Base-by-base conservation (phyloP, 64 coral and sea anemone genomes). In the Stichodactyla helianthus region DNA sequence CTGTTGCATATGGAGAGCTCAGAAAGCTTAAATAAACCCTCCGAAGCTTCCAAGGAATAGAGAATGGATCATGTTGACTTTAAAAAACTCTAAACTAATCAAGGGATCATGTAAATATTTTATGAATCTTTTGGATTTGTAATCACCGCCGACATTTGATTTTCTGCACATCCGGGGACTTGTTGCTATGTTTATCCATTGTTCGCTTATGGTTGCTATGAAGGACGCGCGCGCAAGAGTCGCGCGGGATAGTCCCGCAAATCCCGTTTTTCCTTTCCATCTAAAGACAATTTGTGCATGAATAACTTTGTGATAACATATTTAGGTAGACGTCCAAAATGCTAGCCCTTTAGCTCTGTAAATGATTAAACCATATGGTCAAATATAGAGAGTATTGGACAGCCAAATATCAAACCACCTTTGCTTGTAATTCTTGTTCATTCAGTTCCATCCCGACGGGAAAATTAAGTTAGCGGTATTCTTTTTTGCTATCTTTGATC, bases 161-260 rank as follows among this genome's bases (percentile, higher is more conserved):
- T 81, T 81, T 81, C 50, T 81, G 52, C 51, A 85, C 89, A 90
- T 90, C 89, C 89, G 89, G 89, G 89, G 77, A 28, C 26, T 26
- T n/a, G 89, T 90, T 90, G 82, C 83, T 84, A 90, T 90, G 89
- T 64, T 90, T 86, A 85, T 84, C 87, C 71, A 90, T 90, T 90
- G 89, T 90, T 76, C 51, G 22, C 82, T 84, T 56, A 90, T 83
- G 12, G 89, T 90, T 90, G 89, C 89, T 90, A 90, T 7, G 89
- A 64, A 35, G 62, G 62, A 79, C 89, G 89, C 83, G 71, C 82
- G 83, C 59, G 77, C 77, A 23, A 22, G 4, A 10, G 8, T 31
- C 68, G 12, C 68, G 68, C 68, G 25, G 68, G 23, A 27, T 14
- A 20, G 68, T 74, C 68, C 68, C 25, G 23, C 10, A 13, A 10